These are phyloP conservation scores for Ommatoiulus sabulosus DNA, from an alignment of 2,888 invertebrate species.

Conservation along the genomic window DNA sequence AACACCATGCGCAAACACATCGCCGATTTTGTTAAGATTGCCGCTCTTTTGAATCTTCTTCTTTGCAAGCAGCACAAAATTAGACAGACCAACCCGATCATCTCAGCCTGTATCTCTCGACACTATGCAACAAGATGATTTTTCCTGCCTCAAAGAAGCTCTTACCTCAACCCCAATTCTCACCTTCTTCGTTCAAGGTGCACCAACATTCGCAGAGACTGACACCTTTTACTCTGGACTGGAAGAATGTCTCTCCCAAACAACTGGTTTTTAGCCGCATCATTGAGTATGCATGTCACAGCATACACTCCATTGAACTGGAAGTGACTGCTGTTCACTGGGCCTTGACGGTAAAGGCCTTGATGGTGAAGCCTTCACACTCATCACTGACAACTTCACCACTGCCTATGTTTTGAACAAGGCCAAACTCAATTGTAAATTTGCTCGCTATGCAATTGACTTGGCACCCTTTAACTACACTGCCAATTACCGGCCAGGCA, in stretches of 20 bases:
- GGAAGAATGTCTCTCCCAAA: constrained; percentile 21
- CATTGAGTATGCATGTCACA: too few species aligned
- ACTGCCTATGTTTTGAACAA: background rate
- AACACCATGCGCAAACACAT: constrained; percentile 15
- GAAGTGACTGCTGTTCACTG: too few species aligned
- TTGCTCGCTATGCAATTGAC: background rate
- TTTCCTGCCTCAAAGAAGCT: background rate
- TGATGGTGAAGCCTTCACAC: background rate
- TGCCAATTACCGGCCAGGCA: background rate
- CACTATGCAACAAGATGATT: background rate
- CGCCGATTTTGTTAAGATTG: background rate
- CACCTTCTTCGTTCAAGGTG: background rate
- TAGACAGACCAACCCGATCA: background rate
- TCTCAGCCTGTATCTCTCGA: background rate
- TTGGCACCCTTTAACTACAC: background rate
- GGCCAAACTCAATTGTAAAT: background rate
- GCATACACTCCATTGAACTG: too few species aligned
- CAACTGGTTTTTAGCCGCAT: background rate
- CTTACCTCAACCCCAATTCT: background rate
- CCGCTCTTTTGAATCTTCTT: background rate
- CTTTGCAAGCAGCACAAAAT: background rate
- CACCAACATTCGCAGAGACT: constrained; percentile 29
- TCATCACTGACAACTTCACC: background rate
- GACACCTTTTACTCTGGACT: constrained; percentile 49
- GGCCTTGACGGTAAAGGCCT: too few species aligned